Conservation (phyloP, 2,113 vertebrate species). For the Eretmochelys imbricata region DNA sequence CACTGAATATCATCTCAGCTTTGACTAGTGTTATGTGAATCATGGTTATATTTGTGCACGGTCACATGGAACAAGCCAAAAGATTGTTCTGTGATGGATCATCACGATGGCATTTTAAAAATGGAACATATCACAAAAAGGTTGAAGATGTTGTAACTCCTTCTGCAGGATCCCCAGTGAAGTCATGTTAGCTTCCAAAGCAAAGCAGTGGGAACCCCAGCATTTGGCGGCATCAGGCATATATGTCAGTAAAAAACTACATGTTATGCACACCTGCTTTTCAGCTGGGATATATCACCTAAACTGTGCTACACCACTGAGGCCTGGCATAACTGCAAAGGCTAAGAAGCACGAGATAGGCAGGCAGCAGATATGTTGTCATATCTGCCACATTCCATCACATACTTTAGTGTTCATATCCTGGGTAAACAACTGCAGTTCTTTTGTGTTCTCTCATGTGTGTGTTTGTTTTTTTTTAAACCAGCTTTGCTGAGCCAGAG, state of each 20-base stretch:
- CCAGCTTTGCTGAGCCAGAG: not conserved
- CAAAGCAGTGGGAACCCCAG: rapidly evolving
- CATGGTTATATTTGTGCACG: not conserved
- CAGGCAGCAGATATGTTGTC: not conserved
- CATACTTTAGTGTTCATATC: not conserved
- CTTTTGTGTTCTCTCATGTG: rapidly evolving
- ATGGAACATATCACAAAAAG: rapidly evolving
- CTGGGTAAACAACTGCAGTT: rapidly evolving
- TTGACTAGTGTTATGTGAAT: not conserved
- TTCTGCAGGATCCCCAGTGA: not conserved
- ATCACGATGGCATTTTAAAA: not conserved
- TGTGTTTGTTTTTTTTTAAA: not conserved
- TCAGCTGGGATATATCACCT: not conserved
- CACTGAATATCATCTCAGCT: not conserved
- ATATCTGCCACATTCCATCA: not conserved
- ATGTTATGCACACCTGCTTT: not conserved
- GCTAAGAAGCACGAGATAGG: rapidly evolving
- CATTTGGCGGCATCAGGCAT: not conserved
- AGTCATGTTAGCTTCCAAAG: not conserved
- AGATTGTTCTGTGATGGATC: not conserved
- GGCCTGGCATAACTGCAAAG: rapidly evolving
- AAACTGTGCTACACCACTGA: not conserved
- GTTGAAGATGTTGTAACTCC: not conserved
- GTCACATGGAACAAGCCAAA: not conserved
- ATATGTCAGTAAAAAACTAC: rapidly evolving